These are phyloP conservation scores for Tribolium madens DNA, from an alignment of 1,140 invertebrate genomes.

Conservation along the genomic window DNA sequence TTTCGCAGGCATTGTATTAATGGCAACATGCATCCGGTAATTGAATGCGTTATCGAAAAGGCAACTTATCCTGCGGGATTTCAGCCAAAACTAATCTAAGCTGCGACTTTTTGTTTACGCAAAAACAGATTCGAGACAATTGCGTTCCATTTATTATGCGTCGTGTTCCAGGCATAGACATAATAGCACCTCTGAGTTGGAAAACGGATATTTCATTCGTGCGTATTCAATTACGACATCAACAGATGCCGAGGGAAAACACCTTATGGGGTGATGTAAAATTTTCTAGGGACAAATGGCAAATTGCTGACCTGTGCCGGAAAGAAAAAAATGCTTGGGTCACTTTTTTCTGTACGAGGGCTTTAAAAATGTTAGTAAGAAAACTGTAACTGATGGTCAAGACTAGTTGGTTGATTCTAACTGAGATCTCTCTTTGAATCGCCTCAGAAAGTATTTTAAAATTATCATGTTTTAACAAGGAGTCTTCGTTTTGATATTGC, in stretches of 20 bases:
- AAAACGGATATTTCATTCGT: slow-evolving; percentile 24
- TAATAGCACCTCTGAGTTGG: slow-evolving; percentile 1
- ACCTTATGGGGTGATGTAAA: slow-evolving; percentile 6
- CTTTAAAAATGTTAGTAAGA: no score
- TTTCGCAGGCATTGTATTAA: slow-evolving; percentile 29
- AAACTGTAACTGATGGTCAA: neutral
- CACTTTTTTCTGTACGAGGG: neutral
- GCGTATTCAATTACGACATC: slow-evolving; percentile 31
- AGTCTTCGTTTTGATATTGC: slow-evolving; percentile 14
- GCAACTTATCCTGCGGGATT: neutral
- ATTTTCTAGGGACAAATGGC: no score
- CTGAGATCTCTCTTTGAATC: slow-evolving; percentile 11
- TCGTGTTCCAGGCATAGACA: neutral
- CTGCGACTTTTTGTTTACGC: neutral
- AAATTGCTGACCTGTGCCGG: neutral
- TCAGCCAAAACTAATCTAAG: neutral
- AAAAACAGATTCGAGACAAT: neutral
- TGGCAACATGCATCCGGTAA: slow-evolving; percentile 13
- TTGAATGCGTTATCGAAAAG: slow-evolving; percentile 2
- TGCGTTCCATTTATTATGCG: neutral
- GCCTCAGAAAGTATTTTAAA: neutral
- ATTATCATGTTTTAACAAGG: slow-evolving; percentile 2
- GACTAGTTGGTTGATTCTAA: no score
- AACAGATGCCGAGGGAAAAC: slow-evolving; percentile 1
- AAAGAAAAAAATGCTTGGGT: neutral